Evolutionary conservation across 1,140 invertebrate genomes (phyloP), one percentile per base, ranked within the genome.

Genomic region (Saccostrea glomerata): DNA sequence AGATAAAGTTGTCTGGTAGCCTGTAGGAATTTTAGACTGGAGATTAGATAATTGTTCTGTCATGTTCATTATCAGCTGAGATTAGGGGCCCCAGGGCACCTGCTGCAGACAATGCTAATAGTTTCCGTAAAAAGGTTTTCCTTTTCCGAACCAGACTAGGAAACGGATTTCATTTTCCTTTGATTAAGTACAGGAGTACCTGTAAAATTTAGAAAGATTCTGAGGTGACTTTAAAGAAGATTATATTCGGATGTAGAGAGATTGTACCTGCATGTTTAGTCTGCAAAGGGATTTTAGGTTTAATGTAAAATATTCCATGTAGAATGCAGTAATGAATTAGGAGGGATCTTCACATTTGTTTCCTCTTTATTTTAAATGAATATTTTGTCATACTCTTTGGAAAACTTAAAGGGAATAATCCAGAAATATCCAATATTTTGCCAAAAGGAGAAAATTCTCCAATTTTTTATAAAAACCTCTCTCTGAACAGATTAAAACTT

Each of bases 11-110:
- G 66, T 86, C 36, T 36, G 47, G 66, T 47, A 83, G 83, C 20
- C 36, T 77, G 63, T 54, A 36, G 58, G 54, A 58, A 82, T 55
- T 56, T 82, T 58, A 66, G 60, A 73, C 17, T 20, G 40, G 47
- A 82, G 40, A 86, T 63, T 58, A 66, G 54, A 11, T 82, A 55
- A 60, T 47, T 17, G 55, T 17, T 7, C 85, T 54, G 40, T 20
- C 23, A 77, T 70, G 84, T 85, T 83, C 63, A 23, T 60, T 85
- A 82, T 87, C 73, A 58, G 83, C 17, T 54, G 77, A 60, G n/a
- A 56, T 73, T 70, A 56, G 2, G n/a, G 23, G 73, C 25, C 85
- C n/a, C 77, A 36, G 70, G 70, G 25, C 25, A 77, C 23, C 25
- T 23, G 20, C 56, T 82, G 7, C n/a, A 54, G 30, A 82, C 12